phyloP scores from a whole-genome alignment of 1,140 invertebrate genomes.

The Drosophila lacertosa region DNA sequence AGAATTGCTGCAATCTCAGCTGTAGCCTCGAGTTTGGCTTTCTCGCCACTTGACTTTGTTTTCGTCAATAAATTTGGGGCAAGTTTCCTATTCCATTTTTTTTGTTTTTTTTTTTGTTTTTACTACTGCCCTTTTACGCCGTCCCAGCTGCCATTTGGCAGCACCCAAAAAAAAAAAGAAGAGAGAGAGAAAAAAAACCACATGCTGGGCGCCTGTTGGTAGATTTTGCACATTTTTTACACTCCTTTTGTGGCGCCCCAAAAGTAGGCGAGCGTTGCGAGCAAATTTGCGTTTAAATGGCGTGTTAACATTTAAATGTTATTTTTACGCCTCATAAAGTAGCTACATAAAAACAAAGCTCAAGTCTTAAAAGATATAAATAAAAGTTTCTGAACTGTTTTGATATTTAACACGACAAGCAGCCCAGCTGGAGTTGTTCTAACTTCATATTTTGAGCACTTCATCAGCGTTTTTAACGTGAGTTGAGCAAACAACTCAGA shows the following conservation, averaged over 20 bases:
- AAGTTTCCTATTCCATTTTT: conserved; percentile 41
- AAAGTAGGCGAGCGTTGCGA: conserved; percentile 50
- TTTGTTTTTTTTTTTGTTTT: conserved; percentile 8
- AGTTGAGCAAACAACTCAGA: background rate
- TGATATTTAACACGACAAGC: conserved; percentile 48
- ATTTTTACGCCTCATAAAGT: conserved; percentile 77
- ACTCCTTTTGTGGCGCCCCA: conserved; percentile 27
- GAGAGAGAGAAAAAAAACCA: too few species aligned
- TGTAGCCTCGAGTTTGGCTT: conserved; percentile 32
- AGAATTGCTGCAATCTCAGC: conserved; percentile 62
- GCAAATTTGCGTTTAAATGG: conserved; percentile 75
- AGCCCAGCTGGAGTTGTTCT: background rate
- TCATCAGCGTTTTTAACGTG: background rate
- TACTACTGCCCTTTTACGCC: conserved; percentile 12
- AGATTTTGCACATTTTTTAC: conserved; percentile 50
- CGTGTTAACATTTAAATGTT: conserved; percentile 78
- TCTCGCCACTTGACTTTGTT: conserved; percentile 73
- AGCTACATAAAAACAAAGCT: conserved; percentile 46
- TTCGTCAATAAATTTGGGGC: conserved; percentile 75
- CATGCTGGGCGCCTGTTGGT: conserved; percentile 65
- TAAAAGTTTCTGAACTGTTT: conserved; percentile 51
- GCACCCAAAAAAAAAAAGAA: conserved; percentile 42
- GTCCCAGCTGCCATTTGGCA: conserved; percentile 50
- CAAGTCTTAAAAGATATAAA: conserved; percentile 22
- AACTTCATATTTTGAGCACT: background rate